phyloP scores from a whole-genome alignment of 2,113 vertebrate genomes.

The Tachysurus vachellii region DNA sequence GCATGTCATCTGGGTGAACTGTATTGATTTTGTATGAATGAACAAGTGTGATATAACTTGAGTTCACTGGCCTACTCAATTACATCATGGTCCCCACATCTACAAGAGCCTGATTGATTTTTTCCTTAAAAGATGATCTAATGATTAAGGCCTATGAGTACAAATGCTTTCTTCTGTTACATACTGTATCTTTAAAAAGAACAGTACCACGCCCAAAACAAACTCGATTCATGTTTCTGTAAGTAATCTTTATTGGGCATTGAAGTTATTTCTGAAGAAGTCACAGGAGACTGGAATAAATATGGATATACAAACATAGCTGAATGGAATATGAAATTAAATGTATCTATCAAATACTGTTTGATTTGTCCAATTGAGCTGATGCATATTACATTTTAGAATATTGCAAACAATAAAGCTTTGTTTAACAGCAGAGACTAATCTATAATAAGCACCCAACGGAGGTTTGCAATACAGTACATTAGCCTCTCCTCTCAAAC shows the following conservation, averaged over 20 bases:
- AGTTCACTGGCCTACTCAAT: not conserved
- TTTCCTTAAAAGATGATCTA: not conserved
- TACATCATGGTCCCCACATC: not conserved
- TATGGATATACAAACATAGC: not conserved
- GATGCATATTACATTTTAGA: not conserved
- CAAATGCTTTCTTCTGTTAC: conserved; percentile 2
- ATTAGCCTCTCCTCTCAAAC: not conserved
- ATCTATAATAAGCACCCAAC: conserved; percentile 7
- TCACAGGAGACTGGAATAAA: not conserved
- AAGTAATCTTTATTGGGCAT: not conserved
- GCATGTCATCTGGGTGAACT: not conserved
- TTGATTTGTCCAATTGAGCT: not conserved
- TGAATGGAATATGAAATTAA: not conserved
- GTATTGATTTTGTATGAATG: conserved; percentile 30
- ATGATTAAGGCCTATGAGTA: not conserved
- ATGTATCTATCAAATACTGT: not conserved
- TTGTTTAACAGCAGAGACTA: not conserved
- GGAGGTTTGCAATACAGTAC: conserved; percentile 25
- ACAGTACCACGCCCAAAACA: not conserved
- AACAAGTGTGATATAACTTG: conserved; percentile 15
- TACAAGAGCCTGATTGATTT: conserved; percentile 6
- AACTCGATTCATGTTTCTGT: not conserved
- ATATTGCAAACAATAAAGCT: not conserved
- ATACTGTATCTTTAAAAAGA: not conserved
- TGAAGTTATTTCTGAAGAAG: not conserved